phyloP scores from a whole-genome alignment of 2,113 vertebrate species.

The Egretta garzetta region DNA sequence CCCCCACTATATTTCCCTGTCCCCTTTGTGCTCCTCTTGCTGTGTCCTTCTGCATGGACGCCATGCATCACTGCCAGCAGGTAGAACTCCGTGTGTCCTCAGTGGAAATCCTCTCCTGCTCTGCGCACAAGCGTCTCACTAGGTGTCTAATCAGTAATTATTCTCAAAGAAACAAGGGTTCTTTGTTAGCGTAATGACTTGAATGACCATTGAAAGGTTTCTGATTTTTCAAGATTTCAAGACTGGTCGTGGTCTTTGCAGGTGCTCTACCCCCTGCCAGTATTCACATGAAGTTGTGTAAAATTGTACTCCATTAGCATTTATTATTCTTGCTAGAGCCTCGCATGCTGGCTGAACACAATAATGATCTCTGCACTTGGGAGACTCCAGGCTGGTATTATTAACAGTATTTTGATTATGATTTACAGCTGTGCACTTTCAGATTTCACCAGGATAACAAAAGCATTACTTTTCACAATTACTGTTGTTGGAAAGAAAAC shows the following conservation, averaged over 20 bases:
- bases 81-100: rapidly evolving
- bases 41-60: rapidly evolving
- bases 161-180: not conserved
- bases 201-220: not conserved
- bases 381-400: not conserved
- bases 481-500: not conserved
- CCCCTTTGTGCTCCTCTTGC: rapidly evolving
- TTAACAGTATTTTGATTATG: not conserved
- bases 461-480: not conserved
- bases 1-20: not conserved
- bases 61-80: rapidly evolving
- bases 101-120: not conserved
- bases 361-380: not conserved
- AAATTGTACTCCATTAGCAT: not conserved
- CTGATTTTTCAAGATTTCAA: not conserved
- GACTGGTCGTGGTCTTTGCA: rapidly evolving
- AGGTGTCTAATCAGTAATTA: not conserved
- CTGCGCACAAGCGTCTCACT: not conserved
- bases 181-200: not conserved
- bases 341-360: not conserved
- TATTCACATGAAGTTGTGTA: not conserved
- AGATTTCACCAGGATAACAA: not conserved
- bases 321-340: not conserved
- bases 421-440: not conserved
- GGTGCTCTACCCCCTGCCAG: not conserved